These are phyloP conservation scores for Planiliza haematocheilus DNA, from an alignment of 2,113 vertebrate species.

Conservation along the genomic window DNA sequence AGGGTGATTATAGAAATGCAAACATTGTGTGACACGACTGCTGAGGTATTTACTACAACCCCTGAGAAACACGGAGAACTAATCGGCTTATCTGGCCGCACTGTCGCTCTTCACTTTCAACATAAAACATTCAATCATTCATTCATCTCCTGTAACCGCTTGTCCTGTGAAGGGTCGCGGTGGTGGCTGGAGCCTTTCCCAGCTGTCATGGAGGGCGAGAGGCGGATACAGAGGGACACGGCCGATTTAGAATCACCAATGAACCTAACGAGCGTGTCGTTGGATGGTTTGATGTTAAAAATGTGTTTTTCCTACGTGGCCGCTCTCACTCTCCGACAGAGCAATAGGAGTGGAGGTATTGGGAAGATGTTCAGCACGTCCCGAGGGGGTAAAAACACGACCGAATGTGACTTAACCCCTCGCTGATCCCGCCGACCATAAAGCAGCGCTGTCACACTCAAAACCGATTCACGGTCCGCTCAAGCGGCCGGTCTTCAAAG, in stretches of 20 bases:
- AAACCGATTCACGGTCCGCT: not conserved
- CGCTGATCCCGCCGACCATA: not conserved
- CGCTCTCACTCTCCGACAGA: no score
- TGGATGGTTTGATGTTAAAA: no score
- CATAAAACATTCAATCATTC: no score
- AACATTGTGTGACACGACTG: slow-evolving; percentile 30
- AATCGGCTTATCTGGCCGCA: slow-evolving; percentile 50
- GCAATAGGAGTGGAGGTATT: not conserved
- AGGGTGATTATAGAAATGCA: not conserved
- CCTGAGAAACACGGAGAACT: not conserved
- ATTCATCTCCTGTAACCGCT: no score
- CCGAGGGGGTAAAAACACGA: no score
- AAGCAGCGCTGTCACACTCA: not conserved
- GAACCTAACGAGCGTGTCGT: no score
- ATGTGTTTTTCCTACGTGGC: no score
- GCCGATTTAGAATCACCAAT: no score
- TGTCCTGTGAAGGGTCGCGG: no score
- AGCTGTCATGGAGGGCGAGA: no score
- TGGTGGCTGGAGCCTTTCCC: not conserved
- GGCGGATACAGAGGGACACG: no score
- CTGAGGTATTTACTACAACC: slow-evolving; percentile 23
- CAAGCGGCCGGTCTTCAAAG: not conserved
- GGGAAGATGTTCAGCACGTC: not conserved
- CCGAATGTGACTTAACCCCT: not conserved
- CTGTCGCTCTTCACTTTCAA: no score